Percentiles rank a stretch among this genome's conserved stretches.
phyloP scores from a whole-genome alignment of 2,888 invertebrate genomes.

The Carterocephalus palaemon region DNA sequence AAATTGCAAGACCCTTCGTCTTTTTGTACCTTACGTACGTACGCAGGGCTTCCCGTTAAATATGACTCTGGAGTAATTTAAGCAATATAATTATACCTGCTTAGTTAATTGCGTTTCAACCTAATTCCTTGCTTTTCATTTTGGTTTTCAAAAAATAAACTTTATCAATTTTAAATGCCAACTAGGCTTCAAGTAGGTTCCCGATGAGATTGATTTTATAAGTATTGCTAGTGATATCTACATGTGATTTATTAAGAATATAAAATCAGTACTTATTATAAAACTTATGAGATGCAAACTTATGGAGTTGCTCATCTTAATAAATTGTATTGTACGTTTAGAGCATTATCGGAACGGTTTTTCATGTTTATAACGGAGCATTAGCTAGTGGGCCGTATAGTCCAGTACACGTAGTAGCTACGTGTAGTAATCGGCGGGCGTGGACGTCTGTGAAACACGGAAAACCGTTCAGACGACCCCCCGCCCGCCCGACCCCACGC shows the following conservation, averaged over 20 bases:
- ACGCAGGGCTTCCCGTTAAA: conserved; percentile 53
- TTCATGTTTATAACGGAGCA: conserved; percentile 75
- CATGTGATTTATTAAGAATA: no score
- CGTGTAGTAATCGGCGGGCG: conserved; percentile 72
- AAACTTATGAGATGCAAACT: conserved; percentile 1
- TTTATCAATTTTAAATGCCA: no score
- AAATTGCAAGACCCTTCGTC: conserved; percentile 65
- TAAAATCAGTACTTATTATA: no score
- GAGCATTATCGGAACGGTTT: conserved; percentile 74
- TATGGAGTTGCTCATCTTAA: conserved; percentile 32
- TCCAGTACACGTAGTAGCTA: conserved; percentile 53
- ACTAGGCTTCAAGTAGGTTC: no score
- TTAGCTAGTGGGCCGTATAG: conserved; percentile 60
- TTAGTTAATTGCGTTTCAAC: conserved; percentile 28
- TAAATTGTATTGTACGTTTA: conserved; percentile 64
- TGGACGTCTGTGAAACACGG: conserved; percentile 74
- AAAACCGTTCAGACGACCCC: conserved; percentile 75
- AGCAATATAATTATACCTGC: conserved; percentile 42
- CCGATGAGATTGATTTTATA: no score
- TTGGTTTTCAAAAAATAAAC: no score
- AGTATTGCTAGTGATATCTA: no score
- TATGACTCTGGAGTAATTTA: conserved; percentile 60
- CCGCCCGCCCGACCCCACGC: conserved; percentile 41
- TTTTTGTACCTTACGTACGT: conserved; percentile 55
- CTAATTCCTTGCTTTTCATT: conserved; percentile 3